Evolutionary conservation across 2,113 vertebrate genomes (phyloP).

Genomic region (Muntiacus muntjak): DNA sequence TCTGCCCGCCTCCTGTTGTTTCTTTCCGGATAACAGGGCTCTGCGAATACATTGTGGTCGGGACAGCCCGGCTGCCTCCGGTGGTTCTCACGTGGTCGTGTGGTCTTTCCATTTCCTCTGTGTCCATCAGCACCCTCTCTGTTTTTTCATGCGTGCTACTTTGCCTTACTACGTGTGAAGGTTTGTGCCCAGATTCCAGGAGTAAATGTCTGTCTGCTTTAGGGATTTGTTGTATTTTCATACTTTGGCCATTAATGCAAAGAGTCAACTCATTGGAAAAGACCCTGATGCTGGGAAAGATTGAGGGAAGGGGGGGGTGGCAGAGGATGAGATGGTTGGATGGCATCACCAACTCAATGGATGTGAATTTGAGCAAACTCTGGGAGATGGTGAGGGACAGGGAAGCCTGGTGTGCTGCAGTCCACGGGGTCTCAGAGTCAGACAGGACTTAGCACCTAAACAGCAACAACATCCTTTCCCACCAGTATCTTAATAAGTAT

Average conservation of each 20-base stretch:
- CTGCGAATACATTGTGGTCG: neutral
- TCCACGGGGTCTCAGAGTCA: neutral
- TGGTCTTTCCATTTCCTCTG: neutral
- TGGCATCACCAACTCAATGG: neutral
- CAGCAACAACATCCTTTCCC: neutral
- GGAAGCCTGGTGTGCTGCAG: neutral
- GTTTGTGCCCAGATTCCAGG: neutral
- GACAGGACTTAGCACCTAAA: neutral
- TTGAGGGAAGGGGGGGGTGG: neutral
- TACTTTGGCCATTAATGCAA: neutral
- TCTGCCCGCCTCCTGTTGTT: rapidly evolving
- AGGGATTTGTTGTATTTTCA: neutral
- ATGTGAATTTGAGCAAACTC: neutral
- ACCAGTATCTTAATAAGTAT: neutral
- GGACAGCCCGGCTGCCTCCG: neutral
- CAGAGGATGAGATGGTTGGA: neutral
- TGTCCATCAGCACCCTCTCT: too few species aligned
- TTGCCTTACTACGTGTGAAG: rapidly evolving
- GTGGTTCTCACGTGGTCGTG: rapidly evolving
- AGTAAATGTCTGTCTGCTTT: neutral
- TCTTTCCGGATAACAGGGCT: neutral
- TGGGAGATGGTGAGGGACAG: neutral
- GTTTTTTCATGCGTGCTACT: rapidly evolving
- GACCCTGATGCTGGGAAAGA: neutral
- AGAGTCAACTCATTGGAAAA: neutral